These are phyloP conservation scores for Zeus faber DNA, from an alignment of 2,113 vertebrate genomes.

Conservation along the genomic window DNA sequence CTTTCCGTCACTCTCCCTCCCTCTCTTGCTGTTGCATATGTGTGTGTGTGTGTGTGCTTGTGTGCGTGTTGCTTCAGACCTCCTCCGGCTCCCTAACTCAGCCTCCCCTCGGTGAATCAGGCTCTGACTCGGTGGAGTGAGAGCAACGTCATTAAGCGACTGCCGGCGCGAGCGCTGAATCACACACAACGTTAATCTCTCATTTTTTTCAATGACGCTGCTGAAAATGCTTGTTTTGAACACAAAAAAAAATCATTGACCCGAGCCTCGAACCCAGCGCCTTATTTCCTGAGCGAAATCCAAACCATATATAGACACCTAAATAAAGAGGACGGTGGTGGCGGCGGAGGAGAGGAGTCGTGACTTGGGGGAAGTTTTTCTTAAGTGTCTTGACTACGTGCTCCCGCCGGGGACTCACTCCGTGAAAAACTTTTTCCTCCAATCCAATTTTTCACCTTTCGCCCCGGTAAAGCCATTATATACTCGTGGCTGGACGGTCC, in stretches of 20 bases:
- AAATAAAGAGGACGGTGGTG: neutral
- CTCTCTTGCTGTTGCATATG: too few relatives aligned
- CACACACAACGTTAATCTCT: neutral
- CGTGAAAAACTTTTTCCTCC: neutral
- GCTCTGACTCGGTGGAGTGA: neutral
- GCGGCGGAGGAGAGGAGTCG: neutral
- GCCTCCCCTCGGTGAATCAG: neutral
- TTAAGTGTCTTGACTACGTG: neutral
- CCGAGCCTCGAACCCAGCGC: too few relatives aligned
- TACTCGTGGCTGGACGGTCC: neutral
- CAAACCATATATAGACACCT: neutral
- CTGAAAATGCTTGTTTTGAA: too few relatives aligned
- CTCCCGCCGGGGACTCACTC: neutral
- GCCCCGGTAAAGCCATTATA: neutral
- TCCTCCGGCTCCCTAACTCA: neutral
- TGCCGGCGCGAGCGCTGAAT: neutral
- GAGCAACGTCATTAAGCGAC: neutral
- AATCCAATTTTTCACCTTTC: neutral
- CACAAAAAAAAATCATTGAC: too few relatives aligned
- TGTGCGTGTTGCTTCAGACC: neutral
- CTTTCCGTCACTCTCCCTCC: too few relatives aligned
- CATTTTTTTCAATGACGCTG: neutral
- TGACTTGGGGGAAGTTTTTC: too few relatives aligned
- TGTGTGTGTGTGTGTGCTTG: constrained; percentile 1
- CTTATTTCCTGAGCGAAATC: neutral